phyloP scores from a whole-genome alignment of 2,797 vertebrate genomes.

The Sphenodon punctatus region DNA sequence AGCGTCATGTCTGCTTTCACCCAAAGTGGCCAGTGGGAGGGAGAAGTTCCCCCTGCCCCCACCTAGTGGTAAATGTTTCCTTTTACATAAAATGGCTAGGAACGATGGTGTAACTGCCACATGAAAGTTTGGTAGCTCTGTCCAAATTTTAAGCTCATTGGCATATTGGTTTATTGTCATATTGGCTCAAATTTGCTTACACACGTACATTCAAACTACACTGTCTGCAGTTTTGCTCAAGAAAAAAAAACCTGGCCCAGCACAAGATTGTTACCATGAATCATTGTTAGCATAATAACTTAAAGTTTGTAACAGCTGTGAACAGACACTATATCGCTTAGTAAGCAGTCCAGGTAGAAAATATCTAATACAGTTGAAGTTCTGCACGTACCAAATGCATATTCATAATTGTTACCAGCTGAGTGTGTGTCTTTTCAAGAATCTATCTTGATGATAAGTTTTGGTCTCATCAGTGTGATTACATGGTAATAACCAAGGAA shows the following conservation, averaged over 20 bases:
- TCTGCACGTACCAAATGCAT: neutral
- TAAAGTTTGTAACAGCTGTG: neutral
- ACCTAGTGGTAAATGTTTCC: too few species aligned
- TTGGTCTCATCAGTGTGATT: neutral
- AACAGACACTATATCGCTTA: neutral
- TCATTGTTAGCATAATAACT: neutral
- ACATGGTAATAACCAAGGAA: neutral
- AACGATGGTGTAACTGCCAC: neutral
- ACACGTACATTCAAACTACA: neutral
- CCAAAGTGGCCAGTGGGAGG: too few species aligned
- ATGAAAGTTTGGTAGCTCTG: neutral
- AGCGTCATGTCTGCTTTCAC: too few species aligned
- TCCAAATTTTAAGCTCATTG: neutral
- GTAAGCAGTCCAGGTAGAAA: neutral
- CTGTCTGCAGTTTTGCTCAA: neutral
- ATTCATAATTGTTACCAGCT: neutral
- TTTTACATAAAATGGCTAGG: neutral
- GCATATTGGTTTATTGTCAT: neutral
- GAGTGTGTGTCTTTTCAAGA: neutral
- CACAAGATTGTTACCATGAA: neutral
- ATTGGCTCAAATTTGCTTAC: neutral
- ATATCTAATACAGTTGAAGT: accelerated
- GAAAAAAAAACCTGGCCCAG: neutral
- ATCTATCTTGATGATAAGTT: neutral
- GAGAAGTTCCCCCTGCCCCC: too few species aligned